Percentiles rank a stretch among this genome's conserved stretches.
These are phyloP conservation scores for Eutolmus rufibarbis DNA, from an alignment of 2,888 invertebrate species.

Conservation along the genomic window DNA sequence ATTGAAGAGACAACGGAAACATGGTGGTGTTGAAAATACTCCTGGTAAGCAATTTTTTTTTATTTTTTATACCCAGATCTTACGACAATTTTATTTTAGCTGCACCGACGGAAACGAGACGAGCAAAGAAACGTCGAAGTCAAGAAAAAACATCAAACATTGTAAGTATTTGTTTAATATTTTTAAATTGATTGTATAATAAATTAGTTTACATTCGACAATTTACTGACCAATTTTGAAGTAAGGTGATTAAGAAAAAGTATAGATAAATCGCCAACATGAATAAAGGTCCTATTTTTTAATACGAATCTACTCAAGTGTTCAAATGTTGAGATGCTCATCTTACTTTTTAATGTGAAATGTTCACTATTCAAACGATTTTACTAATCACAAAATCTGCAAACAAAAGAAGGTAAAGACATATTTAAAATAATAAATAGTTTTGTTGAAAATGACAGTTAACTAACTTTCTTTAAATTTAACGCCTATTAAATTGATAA, in stretches of 20 bases:
- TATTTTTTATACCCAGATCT: background rate
- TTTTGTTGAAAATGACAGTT: too few relatives aligned
- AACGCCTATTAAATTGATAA: background rate
- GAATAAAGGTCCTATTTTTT: too few relatives aligned
- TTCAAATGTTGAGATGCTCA: too few relatives aligned
- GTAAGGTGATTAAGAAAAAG: too few relatives aligned
- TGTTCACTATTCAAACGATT: too few relatives aligned
- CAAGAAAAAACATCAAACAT: slow-evolving; percentile 70
- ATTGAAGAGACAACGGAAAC: slow-evolving; percentile 59
- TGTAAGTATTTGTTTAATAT: slow-evolving; percentile 64
- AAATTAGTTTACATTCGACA: background rate
- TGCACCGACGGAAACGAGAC: slow-evolving; percentile 61
- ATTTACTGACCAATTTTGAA: background rate
- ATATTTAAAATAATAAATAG: too few relatives aligned
- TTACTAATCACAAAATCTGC: too few relatives aligned
- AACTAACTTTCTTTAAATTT: background rate
- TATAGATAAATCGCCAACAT: background rate
- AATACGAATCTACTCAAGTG: too few relatives aligned
- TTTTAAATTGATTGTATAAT: background rate
- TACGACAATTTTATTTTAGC: slow-evolving; percentile 43
- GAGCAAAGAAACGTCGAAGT: slow-evolving; percentile 69
- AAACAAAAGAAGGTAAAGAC: too few relatives aligned
- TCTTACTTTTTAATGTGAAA: too few relatives aligned
- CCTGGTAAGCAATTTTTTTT: slow-evolving; percentile 38
- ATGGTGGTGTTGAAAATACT: slow-evolving; percentile 56